Percentiles rank a stretch among this genome's conserved stretches.
Evolutionary conservation across 1,140 invertebrate genomes (phyloP).

Genomic region (Macrotrachela quadricornifera): DNA sequence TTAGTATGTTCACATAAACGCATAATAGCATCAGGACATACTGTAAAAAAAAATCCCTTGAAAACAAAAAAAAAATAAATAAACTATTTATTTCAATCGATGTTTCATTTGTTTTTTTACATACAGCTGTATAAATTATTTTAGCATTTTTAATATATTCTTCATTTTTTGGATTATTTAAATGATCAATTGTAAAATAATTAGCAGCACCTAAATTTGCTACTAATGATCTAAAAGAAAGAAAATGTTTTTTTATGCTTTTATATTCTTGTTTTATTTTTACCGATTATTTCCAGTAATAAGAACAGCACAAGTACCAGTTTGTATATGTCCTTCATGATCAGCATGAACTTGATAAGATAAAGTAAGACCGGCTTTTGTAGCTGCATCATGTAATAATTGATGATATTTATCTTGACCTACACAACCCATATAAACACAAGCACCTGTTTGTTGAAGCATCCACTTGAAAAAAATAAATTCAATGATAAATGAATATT

Average conservation of each 20-base stretch:
- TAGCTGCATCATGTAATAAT: conserved; percentile 58
- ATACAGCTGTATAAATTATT: conserved; percentile 73
- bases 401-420: conserved; percentile 70
- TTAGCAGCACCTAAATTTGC: conserved; percentile 87
- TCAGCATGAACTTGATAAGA: conserved; percentile 47
- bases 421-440: conserved; percentile 71
- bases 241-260: no score
- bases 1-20: conserved; percentile 50
- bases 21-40: conserved; percentile 64
- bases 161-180: conserved; percentile 50
- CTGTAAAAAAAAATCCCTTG: conserved; percentile 86
- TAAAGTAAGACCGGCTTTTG: conserved; percentile 48
- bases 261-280: no score
- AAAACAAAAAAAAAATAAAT: no score
- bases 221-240: conserved; percentile 48
- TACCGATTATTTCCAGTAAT: conserved; percentile 36
- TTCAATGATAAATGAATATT: not conserved
- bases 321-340: conserved; percentile 43
- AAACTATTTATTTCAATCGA: no score
- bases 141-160: conserved; percentile 54
- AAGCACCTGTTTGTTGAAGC: conserved; percentile 46
- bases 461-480: conserved; percentile 52
- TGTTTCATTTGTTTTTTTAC: no score
- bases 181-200: conserved; percentile 64
- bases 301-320: conserved; percentile 47